phyloP scores from a whole-genome alignment of 2,888 invertebrate species.

The Drosophila neutralis region DNA sequence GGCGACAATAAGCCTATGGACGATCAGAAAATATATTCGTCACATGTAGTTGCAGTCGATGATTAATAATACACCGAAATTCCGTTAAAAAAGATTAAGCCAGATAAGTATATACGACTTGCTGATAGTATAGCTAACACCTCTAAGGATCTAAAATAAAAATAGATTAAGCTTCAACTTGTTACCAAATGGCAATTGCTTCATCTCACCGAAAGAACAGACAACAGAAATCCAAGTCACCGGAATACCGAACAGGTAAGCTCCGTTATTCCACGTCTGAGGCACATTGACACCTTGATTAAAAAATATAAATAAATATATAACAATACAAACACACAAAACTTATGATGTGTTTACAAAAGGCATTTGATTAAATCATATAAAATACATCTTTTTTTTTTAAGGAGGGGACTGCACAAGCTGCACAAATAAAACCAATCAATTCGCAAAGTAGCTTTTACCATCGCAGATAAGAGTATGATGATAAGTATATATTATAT shows the following conservation, averaged over 20 bases:
- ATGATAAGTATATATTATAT: conserved; percentile 12
- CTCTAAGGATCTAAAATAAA: not conserved
- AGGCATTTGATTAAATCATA: conserved; percentile 22
- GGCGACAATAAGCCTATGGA: conserved; percentile 22
- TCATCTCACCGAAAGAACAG: not conserved
- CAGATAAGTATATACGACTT: not conserved
- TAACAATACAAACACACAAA: not conserved
- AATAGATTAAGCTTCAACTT: not conserved
- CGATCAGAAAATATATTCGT: conserved; percentile 7
- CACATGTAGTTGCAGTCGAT: not conserved
- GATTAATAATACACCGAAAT: not conserved
- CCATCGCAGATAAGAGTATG: conserved; percentile 21
- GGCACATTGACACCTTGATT: conserved; percentile 4
- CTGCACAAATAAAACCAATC: conserved; percentile 10
- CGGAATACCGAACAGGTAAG: not conserved
- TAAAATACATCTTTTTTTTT: conserved; percentile 16
- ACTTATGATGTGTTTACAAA: conserved; percentile 10
- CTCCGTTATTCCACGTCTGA: not conserved
- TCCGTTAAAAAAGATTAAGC: not conserved
- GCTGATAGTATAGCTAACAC: not conserved
- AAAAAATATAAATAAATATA: not conserved
- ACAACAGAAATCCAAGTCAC: not conserved
- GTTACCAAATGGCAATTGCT: not conserved
- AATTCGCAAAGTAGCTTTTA: conserved; percentile 31
- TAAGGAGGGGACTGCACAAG: conserved; percentile 11